Evolutionary conservation across 2,888 invertebrate genomes (phyloP).

Genomic region (Drosophila tripunctata): DNA sequence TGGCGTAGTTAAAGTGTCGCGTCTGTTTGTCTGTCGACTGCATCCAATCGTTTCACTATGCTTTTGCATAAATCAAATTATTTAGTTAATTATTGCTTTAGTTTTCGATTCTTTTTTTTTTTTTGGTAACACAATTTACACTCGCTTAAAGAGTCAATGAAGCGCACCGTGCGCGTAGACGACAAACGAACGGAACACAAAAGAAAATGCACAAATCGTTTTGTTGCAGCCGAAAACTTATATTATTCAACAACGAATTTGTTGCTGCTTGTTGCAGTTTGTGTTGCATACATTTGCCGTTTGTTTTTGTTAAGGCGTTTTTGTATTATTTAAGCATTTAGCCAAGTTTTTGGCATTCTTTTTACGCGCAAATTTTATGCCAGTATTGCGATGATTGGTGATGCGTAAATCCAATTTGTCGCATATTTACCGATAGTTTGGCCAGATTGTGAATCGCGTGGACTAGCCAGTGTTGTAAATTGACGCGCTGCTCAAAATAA

Average conservation of each 20-base stretch:
- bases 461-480: constrained; percentile 29
- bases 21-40: constrained; percentile 1
- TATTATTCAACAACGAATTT: constrained; percentile 22
- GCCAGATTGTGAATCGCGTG: constrained; percentile 38
- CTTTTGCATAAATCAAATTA: not conserved
- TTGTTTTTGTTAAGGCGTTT: constrained; percentile 13
- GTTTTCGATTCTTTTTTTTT: constrained; percentile 22
- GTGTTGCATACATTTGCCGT: constrained; percentile 18
- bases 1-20: constrained; percentile 19
- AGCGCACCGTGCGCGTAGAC: constrained; percentile 69
- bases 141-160: constrained; percentile 72
- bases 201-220: constrained; percentile 59
- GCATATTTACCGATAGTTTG: constrained; percentile 32
- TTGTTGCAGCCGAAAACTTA: constrained; percentile 31
- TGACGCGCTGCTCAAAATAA: not conserved
- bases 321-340: constrained; percentile 34
- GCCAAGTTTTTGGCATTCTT: constrained; percentile 53
- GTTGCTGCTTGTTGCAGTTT: not conserved
- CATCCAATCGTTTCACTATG: not conserved
- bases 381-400: constrained; percentile 48
- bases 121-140: constrained; percentile 28
- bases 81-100: constrained; percentile 18
- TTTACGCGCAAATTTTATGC: constrained; percentile 65
- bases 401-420: constrained; percentile 32
- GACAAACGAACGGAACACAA: constrained; percentile 63